Evolutionary conservation across 2,113 vertebrate genomes (phyloP).

Genomic region (Tapirus terrestris): DNA sequence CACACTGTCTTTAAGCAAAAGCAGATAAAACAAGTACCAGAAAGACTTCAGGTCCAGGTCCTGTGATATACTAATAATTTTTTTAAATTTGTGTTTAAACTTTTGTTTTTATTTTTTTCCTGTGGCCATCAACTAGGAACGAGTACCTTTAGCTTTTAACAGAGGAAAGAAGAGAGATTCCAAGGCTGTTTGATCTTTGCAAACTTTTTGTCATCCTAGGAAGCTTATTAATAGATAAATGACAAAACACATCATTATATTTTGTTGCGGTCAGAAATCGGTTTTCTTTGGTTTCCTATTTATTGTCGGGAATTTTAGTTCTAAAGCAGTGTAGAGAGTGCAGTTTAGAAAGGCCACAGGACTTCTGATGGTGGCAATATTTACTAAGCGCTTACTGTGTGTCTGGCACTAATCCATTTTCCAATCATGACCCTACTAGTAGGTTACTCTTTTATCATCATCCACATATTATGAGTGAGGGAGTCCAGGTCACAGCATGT

Average conservation of each 20-base stretch:
- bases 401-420: neutral
- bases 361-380: neutral
- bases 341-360: neutral
- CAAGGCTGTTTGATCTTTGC: neutral
- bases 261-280: neutral
- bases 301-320: neutral
- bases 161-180: neutral
- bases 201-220: neutral
- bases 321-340: neutral
- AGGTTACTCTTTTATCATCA: neutral
- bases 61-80: neutral
- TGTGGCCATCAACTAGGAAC: neutral
- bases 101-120: conserved; percentile 13
- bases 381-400: neutral
- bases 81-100: neutral
- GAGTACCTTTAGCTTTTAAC: neutral
- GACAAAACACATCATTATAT: neutral
- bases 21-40: neutral
- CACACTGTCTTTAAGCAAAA: neutral
- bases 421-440: neutral
- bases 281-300: neutral
- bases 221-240: neutral
- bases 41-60: neutral
- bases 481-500: neutral
- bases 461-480: neutral